These are phyloP conservation scores for Dynastes maya DNA, from an alignment of 2,888 invertebrate species.

Conservation along the genomic window DNA sequence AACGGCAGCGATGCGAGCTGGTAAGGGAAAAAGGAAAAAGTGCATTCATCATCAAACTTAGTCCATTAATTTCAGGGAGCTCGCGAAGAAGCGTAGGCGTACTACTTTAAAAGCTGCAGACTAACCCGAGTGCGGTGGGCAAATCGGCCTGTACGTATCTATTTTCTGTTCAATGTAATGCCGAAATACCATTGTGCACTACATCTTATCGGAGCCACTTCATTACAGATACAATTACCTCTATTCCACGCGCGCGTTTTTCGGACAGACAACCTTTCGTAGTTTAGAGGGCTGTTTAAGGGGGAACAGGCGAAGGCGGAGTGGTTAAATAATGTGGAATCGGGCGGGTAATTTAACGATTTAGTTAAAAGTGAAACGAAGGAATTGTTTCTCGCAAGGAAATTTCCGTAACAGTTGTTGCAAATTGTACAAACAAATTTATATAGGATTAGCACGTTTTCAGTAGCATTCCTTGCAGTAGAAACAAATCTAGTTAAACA, in stretches of 20 bases:
- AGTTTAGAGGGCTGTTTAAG: not conserved
- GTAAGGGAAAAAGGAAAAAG: not conserved
- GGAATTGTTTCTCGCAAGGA: not conserved
- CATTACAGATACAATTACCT: not conserved
- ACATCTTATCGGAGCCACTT: not conserved
- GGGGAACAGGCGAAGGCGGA: not conserved
- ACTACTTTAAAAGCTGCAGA: too few relatives aligned
- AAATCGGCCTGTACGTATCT: not conserved
- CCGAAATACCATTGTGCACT: not conserved
- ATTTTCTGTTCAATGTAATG: not conserved
- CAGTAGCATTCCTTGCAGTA: not conserved
- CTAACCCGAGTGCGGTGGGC: too few relatives aligned
- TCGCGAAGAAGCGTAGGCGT: not conserved
- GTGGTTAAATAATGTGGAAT: not conserved
- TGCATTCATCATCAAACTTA: slow-evolving; percentile 12
- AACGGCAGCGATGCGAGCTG: not conserved
- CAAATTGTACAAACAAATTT: not conserved
- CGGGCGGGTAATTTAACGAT: not conserved
- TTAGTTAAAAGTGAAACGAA: not conserved
- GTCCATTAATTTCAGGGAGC: not conserved
- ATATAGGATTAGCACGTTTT: not conserved
- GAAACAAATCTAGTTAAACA: not conserved
- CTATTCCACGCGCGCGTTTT: not conserved
- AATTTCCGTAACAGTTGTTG: not conserved
- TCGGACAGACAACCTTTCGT: not conserved